Evolutionary conservation across 2,797 vertebrate species (phyloP).

Genomic region (Ptychobarbus kaznakovi): DNA sequence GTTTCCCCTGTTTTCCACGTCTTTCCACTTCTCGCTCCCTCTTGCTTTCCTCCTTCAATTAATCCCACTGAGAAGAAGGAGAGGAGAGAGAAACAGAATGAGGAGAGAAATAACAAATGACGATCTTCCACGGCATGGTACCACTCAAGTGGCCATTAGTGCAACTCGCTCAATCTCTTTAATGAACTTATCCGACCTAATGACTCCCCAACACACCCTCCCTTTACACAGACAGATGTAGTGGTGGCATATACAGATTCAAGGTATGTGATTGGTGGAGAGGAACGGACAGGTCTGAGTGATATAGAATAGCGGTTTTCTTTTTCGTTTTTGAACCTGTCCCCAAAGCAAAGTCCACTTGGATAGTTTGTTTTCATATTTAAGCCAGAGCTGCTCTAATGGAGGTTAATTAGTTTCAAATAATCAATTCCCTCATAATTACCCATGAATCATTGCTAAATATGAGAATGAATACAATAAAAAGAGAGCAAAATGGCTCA

Average conservation of each 20-base stretch:
- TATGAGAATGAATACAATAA: constrained; percentile 37
- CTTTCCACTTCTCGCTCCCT: neutral
- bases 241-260: neutral
- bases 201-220: constrained; percentile 67
- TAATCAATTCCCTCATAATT: constrained; percentile 54
- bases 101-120: constrained; percentile 44
- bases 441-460: constrained; percentile 50
- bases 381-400: constrained; percentile 35
- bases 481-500: constrained; percentile 30
- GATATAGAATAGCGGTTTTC: neutral
- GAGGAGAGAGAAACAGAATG: neutral
- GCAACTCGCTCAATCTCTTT: constrained; percentile 73
- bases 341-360: neutral
- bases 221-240: constrained; percentile 36
- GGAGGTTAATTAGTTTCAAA: constrained; percentile 39
- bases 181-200: constrained; percentile 78
- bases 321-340: neutral
- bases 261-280: constrained; percentile 26
- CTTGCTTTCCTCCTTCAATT: constrained; percentile 64
- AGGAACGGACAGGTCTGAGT: constrained; percentile 22
- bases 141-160: constrained; percentile 76
- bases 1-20: constrained; percentile 50
- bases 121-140: constrained; percentile 75
- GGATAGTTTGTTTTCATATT: constrained; percentile 43
- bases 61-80: constrained; percentile 60